phyloP scores from a whole-genome alignment of 2,797 vertebrate genomes.

The Apodemus agrarius region DNA sequence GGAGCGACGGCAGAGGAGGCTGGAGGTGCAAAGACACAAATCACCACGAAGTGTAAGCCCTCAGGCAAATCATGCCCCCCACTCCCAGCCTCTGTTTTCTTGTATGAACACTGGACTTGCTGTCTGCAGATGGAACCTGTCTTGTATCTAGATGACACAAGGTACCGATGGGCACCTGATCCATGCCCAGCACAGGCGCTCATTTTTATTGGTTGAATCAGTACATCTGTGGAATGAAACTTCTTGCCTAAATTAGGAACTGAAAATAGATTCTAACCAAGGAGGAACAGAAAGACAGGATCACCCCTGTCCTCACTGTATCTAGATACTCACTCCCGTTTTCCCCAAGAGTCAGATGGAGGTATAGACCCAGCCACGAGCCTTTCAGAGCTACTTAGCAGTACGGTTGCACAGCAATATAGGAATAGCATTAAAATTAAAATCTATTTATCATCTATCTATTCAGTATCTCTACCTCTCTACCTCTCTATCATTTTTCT shows the following conservation, averaged over 20 bases:
- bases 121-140: not conserved
- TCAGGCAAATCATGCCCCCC: not conserved
- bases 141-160: not conserved
- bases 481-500: not conserved
- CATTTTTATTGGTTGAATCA: not conserved
- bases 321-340: not conserved
- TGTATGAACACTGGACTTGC: not conserved
- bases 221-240: not conserved
- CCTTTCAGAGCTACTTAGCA: not conserved
- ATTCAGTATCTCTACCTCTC: not conserved
- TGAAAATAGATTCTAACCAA: not conserved
- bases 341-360: not conserved
- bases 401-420: not conserved
- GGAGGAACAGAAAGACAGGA: not conserved
- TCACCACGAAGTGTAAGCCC: not conserved
- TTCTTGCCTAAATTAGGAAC: not conserved
- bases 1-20: not conserved
- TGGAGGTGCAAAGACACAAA: not conserved
- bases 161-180: not conserved
- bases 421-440: not conserved
- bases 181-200: not conserved
- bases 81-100: not conserved
- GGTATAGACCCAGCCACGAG: not conserved
- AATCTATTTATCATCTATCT: not conserved
- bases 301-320: not conserved